These are phyloP conservation scores for Chaetophractus vellerosus DNA, from an alignment of 2,797 vertebrate species.

Conservation along the genomic window DNA sequence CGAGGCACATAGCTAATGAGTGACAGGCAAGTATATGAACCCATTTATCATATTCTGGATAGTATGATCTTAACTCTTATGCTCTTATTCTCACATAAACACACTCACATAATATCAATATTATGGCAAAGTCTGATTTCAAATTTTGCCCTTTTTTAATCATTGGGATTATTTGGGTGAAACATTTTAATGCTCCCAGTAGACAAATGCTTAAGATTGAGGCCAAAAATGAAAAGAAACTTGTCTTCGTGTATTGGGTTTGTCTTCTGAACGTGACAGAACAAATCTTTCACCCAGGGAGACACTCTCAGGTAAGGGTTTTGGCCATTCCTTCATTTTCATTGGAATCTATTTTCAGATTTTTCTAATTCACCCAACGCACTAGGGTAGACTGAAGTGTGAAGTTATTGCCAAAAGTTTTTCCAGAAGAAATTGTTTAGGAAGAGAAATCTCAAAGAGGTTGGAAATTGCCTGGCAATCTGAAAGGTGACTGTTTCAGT, in stretches of 20 bases:
- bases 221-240: not conserved
- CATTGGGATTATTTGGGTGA: not conserved
- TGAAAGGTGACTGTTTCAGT: constrained; percentile 69
- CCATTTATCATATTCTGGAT: not conserved
- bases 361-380: constrained; percentile 61
- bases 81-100: not conserved
- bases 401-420: constrained; percentile 69
- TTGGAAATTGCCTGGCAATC: constrained; percentile 69
- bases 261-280: not conserved
- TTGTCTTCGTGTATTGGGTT: not conserved
- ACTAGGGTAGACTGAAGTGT: constrained; percentile 29
- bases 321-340: constrained; percentile 43
- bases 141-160: not conserved
- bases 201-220: not conserved
- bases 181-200: not conserved
- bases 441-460: constrained; percentile 63
- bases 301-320: not conserved
- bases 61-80: not conserved
- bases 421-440: constrained; percentile 64
- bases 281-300: not conserved
- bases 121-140: not conserved
- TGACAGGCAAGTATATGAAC: not conserved
- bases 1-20: not conserved
- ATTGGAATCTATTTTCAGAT: constrained; percentile 57
- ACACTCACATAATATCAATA: not conserved